phyloP scores from a whole-genome alignment of 2,888 invertebrate species.

The Tenthredo notha region DNA sequence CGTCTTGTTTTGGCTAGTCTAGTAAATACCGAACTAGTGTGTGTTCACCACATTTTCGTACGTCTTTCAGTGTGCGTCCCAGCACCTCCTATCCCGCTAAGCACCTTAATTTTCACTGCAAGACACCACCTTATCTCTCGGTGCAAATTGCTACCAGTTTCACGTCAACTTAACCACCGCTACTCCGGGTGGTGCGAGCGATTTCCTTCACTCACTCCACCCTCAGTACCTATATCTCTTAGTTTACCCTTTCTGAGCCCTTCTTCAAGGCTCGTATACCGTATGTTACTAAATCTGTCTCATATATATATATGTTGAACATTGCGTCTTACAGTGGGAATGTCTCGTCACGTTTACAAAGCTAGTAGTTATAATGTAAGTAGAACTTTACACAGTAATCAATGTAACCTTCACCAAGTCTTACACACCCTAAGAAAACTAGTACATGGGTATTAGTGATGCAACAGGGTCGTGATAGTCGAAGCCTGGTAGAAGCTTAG shows the following conservation, averaged over 20 bases:
- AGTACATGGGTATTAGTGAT: neutral
- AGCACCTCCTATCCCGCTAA: neutral
- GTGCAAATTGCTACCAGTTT: conserved; percentile 25
- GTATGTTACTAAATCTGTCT: neutral
- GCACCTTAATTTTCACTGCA: conserved; percentile 21
- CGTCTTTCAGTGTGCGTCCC: neutral
- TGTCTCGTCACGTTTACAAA: neutral
- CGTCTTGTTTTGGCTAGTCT: conserved; percentile 17
- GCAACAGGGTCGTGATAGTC: neutral
- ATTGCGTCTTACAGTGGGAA: neutral
- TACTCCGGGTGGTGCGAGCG: neutral
- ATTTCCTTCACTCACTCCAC: neutral
- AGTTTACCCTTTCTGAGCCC: conserved; percentile 6
- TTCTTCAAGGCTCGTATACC: neutral
- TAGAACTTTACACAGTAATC: neutral
- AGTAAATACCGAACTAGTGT: neutral
- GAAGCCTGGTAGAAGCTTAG: neutral
- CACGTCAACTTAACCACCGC: neutral
- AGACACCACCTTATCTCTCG: conserved; percentile 30
- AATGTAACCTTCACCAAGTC: neutral
- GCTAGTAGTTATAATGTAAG: neutral
- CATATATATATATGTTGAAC: too few species aligned
- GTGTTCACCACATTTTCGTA: neutral
- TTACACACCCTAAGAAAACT: neutral
- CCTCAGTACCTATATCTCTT: neutral